phyloP scores from a whole-genome alignment of 2,888 invertebrate species.

The Thecocarcelia acutangulata region DNA sequence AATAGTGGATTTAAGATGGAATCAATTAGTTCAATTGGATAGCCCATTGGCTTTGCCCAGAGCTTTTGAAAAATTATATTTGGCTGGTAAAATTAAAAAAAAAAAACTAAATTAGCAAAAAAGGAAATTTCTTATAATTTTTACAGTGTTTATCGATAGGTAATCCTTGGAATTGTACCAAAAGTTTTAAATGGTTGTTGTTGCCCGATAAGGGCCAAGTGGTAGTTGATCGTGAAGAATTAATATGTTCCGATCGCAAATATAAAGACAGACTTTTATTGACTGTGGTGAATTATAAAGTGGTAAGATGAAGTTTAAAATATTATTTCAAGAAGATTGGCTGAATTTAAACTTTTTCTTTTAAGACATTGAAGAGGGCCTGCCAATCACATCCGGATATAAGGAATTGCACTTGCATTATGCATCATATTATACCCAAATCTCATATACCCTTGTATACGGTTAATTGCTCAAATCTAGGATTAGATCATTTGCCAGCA shows the following conservation, averaged over 20 bases:
- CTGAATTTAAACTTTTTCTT: neutral
- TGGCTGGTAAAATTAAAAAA: conserved; percentile 74
- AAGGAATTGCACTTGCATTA: conserved; percentile 78
- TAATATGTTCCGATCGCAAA: conserved; percentile 79
- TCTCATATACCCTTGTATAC: conserved; percentile 79
- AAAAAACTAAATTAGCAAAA: neutral
- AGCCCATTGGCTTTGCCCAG: conserved; percentile 76
- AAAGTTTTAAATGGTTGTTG: conserved; percentile 80
- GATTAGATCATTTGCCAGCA: conserved; percentile 77
- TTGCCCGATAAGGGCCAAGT: conserved; percentile 75
- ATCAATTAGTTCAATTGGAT: conserved; percentile 79
- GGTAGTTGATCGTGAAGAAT: conserved; percentile 77
- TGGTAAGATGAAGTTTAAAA: conserved; percentile 71
- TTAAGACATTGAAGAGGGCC: conserved; percentile 75
- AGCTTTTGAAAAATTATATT: conserved; percentile 76
- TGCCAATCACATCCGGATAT: conserved; percentile 79
- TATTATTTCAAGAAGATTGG: neutral
- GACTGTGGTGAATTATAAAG: conserved; percentile 79
- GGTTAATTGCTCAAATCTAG: conserved; percentile 79
- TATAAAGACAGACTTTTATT: conserved; percentile 78
- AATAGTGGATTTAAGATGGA: conserved; percentile 80
- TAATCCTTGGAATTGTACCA: conserved; percentile 81
- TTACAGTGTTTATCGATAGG: conserved; percentile 65
- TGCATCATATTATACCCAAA: conserved; percentile 79
- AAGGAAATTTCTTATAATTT: conserved; percentile 67